Base-by-base conservation (phyloP, 2,113 vertebrate species). In the Phycodurus eques region DNA sequence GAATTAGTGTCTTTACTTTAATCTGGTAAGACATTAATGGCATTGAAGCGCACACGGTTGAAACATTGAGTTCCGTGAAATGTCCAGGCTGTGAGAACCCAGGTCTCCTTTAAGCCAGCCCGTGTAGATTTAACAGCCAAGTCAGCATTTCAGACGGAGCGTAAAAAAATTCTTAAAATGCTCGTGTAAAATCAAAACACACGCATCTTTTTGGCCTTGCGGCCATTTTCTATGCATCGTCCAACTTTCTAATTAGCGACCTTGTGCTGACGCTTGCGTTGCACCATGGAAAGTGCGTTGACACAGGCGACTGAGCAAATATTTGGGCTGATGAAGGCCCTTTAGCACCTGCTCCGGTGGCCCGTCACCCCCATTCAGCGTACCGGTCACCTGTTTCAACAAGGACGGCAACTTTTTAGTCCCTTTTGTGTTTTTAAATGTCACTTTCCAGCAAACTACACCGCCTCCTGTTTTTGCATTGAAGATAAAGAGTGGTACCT, bases 11-110 rank as follows among this genome's bases (percentile, higher is more conserved):
- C 62, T 87, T 85, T 82, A 72, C 8, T 79, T 83, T 87, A 88
- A 87, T 90, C 83, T 76, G 74, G 76, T 81, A 72, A 83, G 74
- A 83, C 83, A 65, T 85, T 87, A 86, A 89, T 86, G 80, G 75
- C 72, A 81, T 75, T 73, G 84, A 80, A 73, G 75, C 73, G 71
- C 68, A 78, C 56, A 27, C n/a, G 27, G 75, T 84, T 76, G 51
- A 77, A 87, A 83, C 76, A 39, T 66, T 46, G 19, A 69, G 74
- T 83, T 79, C 67, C 57, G 67, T 78, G 66, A 84, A 77, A 73
- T 13, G 2, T 67, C 66, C 76, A 73, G 43, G 59, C 72, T 54
- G 73, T 79, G 80, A 80, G 31, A 31, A 12, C 42, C 42, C 63
- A 3, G 12, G 76, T 79, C 77, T 79, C 79, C 67, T 7, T 76